Base-by-base conservation (phyloP, 2,797 vertebrate species). In the Pseudochaenichthys georgianus region DNA sequence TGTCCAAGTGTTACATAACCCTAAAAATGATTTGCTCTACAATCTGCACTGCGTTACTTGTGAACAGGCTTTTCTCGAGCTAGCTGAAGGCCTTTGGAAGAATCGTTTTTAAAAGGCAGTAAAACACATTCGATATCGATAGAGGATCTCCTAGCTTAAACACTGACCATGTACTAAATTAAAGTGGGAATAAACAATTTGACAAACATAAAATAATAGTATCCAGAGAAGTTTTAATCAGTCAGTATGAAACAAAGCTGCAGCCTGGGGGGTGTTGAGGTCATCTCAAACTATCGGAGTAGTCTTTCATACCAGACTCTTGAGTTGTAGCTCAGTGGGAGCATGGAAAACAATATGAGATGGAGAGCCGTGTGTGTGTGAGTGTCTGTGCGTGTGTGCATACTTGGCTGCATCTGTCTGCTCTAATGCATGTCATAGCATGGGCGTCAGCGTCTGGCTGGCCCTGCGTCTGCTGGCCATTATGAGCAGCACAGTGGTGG, bases 241-340 rank as follows among this genome's bases (percentile, higher is more conserved):
- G 79, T 70, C 52, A 68, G 64, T 28, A 68, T 80, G 73, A 69
- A 81, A 75, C 57, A 60, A 69, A 81, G 68, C 62, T 71, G 70
- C 50, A 78, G 53, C 69, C 70, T 6, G 45, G 75, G 64, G 57
- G 75, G 69, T 31, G 50, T 63, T 89, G 86, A 89, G 83, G 80
- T 88, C 55, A 88, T 87, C 81, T 82, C 42, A 67, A 80, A 82
- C 84, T 68, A 86, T 57, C 81, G 77, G 76, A 82, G 41, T 78
- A 85, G 74, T 87, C 72, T 34, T 81, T 84, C 88, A 90, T 85
- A 86, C 81, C 86, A 90, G 80, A 91, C 72, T 69, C 73, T 82
- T 87, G 78, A 92, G 66, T 75, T 82, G 63, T 51, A 82, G 69
- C 78, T 85, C 81, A 66, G 82, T 83, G 79, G 84, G 82, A 86